These are phyloP conservation scores for Helicoverpa armigera DNA, from an alignment of 1,140 invertebrate genomes.

Conservation along the genomic window DNA sequence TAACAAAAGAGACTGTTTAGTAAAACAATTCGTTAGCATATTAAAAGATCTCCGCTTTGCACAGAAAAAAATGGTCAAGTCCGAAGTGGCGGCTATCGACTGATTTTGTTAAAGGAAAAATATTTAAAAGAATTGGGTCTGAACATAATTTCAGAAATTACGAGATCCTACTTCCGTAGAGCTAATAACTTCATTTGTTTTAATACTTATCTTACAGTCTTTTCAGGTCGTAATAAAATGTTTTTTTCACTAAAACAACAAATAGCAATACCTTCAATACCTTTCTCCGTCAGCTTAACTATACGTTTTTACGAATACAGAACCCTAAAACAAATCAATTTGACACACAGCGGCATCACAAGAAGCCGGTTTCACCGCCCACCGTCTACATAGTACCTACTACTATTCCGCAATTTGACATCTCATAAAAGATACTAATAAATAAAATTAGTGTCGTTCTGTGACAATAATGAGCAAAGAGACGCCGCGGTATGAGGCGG, in stretches of 20 bases:
- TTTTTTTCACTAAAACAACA: too few relatives aligned
- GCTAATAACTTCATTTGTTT: too few relatives aligned
- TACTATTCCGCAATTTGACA: slow-evolving; percentile 74
- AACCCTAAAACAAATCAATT: slow-evolving; percentile 68
- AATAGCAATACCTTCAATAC: too few relatives aligned
- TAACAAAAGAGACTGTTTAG: slow-evolving; percentile 23
- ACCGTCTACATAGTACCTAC: slow-evolving; percentile 52
- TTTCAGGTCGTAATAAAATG: too few relatives aligned
- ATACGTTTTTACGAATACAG: not conserved
- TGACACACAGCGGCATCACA: slow-evolving; percentile 55
- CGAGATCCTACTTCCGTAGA: too few relatives aligned
- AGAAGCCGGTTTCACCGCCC: slow-evolving; percentile 61
- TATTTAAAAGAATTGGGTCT: not conserved
- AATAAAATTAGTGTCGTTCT: slow-evolving; percentile 80
- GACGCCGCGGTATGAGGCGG: slow-evolving; percentile 58
- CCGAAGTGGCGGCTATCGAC: not conserved
- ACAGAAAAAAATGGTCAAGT: slow-evolving; percentile 17
- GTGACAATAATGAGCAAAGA: slow-evolving; percentile 67
- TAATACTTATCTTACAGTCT: too few relatives aligned
- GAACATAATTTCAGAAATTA: too few relatives aligned
- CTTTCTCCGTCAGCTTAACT: not conserved
- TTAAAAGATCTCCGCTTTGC: not conserved
- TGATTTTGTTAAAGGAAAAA: not conserved
- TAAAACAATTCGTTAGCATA: slow-evolving; percentile 9
- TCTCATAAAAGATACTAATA: slow-evolving; percentile 76